Conservation (phyloP, 92 coral and sea anemone genomes). For the Nematostella vectensis region DNA sequence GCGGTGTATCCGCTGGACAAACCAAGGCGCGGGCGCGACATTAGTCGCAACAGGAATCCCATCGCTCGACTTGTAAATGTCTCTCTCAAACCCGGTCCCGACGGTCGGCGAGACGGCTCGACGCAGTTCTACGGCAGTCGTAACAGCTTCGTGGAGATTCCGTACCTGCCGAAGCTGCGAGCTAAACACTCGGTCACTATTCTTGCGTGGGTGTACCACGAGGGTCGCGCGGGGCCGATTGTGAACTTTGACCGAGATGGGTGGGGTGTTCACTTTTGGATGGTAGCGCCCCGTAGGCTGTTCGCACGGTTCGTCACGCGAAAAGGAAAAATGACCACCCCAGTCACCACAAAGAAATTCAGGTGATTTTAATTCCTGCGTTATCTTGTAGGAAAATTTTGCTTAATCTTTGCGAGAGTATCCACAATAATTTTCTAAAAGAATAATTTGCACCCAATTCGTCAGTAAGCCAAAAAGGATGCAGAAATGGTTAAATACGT, state of each 20-base stretch:
- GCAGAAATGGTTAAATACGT: too few relatives aligned
- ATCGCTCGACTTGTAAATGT: conserved; percentile 36
- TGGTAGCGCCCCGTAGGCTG: conserved; percentile 25
- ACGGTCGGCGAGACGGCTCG: conserved; percentile 50
- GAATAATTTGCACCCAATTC: too few relatives aligned
- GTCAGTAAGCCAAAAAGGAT: too few relatives aligned
- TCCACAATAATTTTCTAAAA: too few relatives aligned
- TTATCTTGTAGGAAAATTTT: too few relatives aligned
- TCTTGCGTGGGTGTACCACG: conserved; percentile 55
- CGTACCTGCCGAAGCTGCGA: conserved; percentile 48
- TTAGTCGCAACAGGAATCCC: conserved; percentile 39
- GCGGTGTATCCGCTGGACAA: conserved; percentile 48
- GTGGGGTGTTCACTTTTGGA: conserved; percentile 70
- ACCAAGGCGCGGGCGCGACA: conserved; percentile 36
- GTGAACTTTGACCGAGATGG: conserved; percentile 43
- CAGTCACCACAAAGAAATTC: not conserved
- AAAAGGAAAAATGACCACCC: conserved; percentile 19
- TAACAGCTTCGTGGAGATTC: conserved; percentile 56
- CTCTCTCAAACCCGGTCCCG: conserved; percentile 44
- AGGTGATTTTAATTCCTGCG: too few relatives aligned
- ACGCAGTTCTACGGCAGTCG: conserved; percentile 36
- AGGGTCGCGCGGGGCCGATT: conserved; percentile 43
- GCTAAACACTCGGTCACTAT: conserved; percentile 59
- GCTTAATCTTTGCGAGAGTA: too few relatives aligned
- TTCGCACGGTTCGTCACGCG: conserved; percentile 51